These are phyloP conservation scores for Nothobranchius furzeri DNA, from an alignment of 2,113 vertebrate species.

Conservation along the genomic window DNA sequence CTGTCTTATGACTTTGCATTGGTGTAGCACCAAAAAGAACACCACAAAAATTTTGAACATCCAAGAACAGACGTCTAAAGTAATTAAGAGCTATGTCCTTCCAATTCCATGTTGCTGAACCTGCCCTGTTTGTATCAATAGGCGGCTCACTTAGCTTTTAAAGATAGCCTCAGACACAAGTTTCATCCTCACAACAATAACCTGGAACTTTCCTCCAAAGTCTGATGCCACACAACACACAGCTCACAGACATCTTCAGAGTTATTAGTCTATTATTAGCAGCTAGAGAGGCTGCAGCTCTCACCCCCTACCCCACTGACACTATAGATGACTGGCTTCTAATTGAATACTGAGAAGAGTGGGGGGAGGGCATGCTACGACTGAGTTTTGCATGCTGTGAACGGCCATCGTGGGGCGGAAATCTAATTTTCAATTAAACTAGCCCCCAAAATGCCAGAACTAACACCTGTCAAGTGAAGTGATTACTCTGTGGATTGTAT, in stretches of 20 bases:
- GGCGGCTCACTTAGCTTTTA: not conserved
- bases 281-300: slow-evolving; percentile 59
- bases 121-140: not conserved
- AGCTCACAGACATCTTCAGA: slow-evolving; percentile 62
- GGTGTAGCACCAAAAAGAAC: no score
- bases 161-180: slow-evolving; percentile 12
- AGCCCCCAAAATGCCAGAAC: slow-evolving; percentile 66
- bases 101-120: not conserved
- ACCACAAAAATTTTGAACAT: no score
- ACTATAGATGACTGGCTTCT: slow-evolving; percentile 83
- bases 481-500: slow-evolving; percentile 74
- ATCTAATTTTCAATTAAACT: slow-evolving; percentile 79
- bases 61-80: no score
- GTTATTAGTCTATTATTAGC: slow-evolving; percentile 80
- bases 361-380: slow-evolving; percentile 73
- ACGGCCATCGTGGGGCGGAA: slow-evolving; percentile 12
- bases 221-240: slow-evolving; percentile 30
- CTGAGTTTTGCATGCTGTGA: slow-evolving; percentile 65
- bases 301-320: slow-evolving; percentile 6
- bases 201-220: slow-evolving; percentile 28
- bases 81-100: not conserved
- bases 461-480: slow-evolving; percentile 74
- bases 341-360: slow-evolving; percentile 83
- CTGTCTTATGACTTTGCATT: no score
- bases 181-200: slow-evolving; percentile 14